A percentile compares a stretch with the other conserved stretches of the same genome.
Evolutionary conservation across 2,888 invertebrate genomes (phyloP).

Genomic region (Lasioglossum vierecki): DNA sequence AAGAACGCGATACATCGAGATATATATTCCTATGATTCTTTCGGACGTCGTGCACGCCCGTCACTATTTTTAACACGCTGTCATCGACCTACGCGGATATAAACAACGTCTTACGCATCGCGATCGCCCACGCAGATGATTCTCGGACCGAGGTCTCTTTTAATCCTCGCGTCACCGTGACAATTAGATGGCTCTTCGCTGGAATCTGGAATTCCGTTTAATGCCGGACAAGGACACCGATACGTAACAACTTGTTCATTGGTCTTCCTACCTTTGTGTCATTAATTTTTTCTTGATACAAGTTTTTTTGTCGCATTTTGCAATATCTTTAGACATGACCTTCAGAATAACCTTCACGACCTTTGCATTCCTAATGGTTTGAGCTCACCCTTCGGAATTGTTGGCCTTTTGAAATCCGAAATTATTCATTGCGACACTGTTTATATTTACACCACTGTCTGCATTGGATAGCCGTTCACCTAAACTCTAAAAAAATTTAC

Average conservation of each 20-base stretch:
- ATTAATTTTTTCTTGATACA: neutral
- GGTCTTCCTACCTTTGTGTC: neutral
- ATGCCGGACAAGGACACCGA: neutral
- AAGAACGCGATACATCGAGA: neutral
- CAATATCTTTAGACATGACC: too few relatives aligned
- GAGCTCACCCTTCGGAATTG: too few relatives aligned
- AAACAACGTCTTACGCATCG: constrained; percentile 29
- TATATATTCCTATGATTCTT: neutral
- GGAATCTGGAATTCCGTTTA: constrained; percentile 1
- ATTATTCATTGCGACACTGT: too few relatives aligned
- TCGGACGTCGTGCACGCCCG: neutral
- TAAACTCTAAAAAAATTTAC: too few relatives aligned
- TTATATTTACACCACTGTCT: too few relatives aligned
- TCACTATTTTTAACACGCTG: constrained; percentile 12
- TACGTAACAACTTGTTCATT: neutral
- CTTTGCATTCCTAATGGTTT: too few relatives aligned
- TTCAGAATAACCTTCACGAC: too few relatives aligned
- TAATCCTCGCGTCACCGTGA: constrained; percentile 5
- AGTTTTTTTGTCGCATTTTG: neutral
- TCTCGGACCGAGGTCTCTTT: neutral
- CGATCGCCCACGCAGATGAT: constrained; percentile 11
- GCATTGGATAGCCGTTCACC: too few relatives aligned
- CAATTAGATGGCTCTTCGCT: neutral
- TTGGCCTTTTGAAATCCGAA: too few relatives aligned
- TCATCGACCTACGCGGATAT: constrained; percentile 21